A percentile compares a stretch with the other conserved stretches of the same genome.
Conservation (phyloP, 2,888 invertebrate species). For the Hyles lineata region DNA sequence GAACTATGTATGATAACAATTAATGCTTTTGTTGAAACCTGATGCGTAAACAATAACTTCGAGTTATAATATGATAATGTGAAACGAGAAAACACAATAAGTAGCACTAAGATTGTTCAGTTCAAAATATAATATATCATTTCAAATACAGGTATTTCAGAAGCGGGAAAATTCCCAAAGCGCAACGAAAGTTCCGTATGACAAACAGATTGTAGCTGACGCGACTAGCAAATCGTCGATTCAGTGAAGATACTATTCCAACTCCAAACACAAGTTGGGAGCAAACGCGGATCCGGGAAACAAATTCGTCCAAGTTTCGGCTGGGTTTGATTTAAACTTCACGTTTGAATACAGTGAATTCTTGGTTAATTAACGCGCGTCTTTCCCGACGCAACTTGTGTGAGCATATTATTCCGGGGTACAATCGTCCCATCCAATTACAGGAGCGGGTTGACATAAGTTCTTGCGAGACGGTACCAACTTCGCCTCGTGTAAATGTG, state of each 20-base stretch:
- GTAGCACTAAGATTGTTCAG: not conserved
- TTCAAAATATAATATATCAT: not conserved
- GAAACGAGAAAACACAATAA: not conserved
- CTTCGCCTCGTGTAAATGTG: conserved; percentile 19
- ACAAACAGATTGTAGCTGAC: conserved; percentile 6
- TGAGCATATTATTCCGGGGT: conserved; percentile 12
- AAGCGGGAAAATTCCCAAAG: not conserved
- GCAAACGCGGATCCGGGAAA: conserved; percentile 64
- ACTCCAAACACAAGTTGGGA: conserved; percentile 26
- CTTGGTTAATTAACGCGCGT: conserved; percentile 76
- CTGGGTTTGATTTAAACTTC: conserved; percentile 70
- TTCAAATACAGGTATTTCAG: not conserved
- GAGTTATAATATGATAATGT: too few relatives aligned
- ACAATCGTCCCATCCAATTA: conserved; percentile 18
- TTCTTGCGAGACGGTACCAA: conserved; percentile 30
- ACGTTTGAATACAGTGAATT: conserved; percentile 76
- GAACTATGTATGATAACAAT: too few relatives aligned
- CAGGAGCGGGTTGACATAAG: conserved; percentile 32
- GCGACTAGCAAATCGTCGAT: conserved; percentile 3
- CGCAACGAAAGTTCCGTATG: not conserved
- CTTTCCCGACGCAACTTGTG: conserved; percentile 40
- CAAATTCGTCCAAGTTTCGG: conserved; percentile 74
- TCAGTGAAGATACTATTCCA: not conserved
- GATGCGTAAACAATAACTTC: too few relatives aligned
- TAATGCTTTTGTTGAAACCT: too few relatives aligned